phyloP scores from a whole-genome alignment of 1,140 invertebrate species.

The Drosophila albomicans region DNA sequence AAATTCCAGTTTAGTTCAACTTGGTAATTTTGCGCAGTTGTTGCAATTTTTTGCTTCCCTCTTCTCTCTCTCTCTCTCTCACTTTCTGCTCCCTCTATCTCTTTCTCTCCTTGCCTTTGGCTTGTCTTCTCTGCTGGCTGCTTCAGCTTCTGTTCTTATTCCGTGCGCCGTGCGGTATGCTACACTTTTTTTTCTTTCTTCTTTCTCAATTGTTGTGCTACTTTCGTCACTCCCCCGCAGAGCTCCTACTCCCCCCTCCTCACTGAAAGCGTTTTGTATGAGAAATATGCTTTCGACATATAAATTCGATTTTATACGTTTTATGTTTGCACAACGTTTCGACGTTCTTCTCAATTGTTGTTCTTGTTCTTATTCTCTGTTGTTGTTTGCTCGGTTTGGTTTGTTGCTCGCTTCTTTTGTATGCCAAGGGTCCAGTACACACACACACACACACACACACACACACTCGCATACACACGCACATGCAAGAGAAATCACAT shows the following conservation, averaged over 20 bases:
- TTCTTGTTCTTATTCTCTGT: constrained; percentile 13
- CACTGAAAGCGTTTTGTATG: constrained; percentile 61
- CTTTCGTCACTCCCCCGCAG: not conserved
- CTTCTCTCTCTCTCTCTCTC: not conserved
- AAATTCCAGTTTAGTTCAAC: constrained; percentile 81
- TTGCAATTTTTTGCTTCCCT: constrained; percentile 67
- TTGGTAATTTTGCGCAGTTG: constrained; percentile 83
- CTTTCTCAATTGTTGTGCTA: constrained; percentile 4
- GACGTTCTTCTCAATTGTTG: constrained; percentile 25
- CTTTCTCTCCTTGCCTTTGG: constrained; percentile 5
- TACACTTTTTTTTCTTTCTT: constrained; percentile 6
- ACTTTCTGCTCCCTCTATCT: constrained; percentile 8
- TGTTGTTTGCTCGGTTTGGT: constrained; percentile 61
- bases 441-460: constrained; percentile 21
- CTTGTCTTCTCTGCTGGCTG: constrained; percentile 13
- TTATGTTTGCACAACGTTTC: constrained; percentile 74
- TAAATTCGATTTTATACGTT: constrained; percentile 83
- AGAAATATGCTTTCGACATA: constrained; percentile 79
- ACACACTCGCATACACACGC: constrained; percentile 25
- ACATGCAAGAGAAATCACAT: constrained; percentile 33
- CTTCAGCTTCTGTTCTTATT: constrained; percentile 34
- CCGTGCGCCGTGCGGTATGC: constrained; percentile 19
- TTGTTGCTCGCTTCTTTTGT: constrained; percentile 60
- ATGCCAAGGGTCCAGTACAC: constrained; percentile 62
- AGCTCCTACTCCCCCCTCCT: not conserved